Evolutionary conservation across 1,140 invertebrate genomes (phyloP).

Genomic region (Diorhabda elongata): DNA sequence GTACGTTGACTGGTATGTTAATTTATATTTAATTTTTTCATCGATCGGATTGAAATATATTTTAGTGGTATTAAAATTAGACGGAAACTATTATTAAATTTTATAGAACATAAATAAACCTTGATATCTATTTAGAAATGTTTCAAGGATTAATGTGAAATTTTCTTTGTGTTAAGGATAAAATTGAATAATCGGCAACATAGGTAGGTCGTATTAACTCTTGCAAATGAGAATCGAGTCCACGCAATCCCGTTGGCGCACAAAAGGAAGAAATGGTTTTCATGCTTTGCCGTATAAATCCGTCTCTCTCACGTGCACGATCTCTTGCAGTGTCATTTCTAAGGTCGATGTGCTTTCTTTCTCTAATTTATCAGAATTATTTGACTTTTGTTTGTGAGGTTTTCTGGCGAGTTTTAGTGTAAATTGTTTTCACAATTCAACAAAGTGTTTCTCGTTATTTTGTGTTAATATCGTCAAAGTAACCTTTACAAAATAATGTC

Average conservation of each 20-base stretch:
- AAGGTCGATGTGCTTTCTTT: slow-evolving; percentile 6
- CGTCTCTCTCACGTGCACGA: slow-evolving; percentile 1
- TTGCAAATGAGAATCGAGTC: slow-evolving; percentile 7
- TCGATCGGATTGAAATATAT: no score
- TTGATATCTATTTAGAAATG: no score
- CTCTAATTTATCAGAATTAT: slow-evolving; percentile 11
- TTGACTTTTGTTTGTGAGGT: slow-evolving; percentile 16
- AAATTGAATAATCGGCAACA: no score
- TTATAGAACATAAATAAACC: no score
- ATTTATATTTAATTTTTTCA: no score
- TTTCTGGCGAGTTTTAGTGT: slow-evolving; percentile 3
- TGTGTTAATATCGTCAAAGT: slow-evolving; percentile 13
- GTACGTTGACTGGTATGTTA: no score
- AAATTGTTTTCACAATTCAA: slow-evolving; percentile 6
- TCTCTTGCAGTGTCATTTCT: not conserved
- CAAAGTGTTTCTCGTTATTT: slow-evolving; percentile 18
- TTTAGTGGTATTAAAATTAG: no score
- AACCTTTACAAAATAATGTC: slow-evolving; percentile 27
- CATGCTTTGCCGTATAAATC: not conserved
- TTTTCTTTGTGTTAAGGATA: no score
- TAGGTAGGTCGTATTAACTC: no score
- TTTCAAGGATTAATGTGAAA: no score
- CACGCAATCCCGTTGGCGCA: slow-evolving; percentile 9
- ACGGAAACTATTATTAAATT: no score
- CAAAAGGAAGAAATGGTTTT: slow-evolving; percentile 7